Base-by-base conservation (phyloP, 2,113 vertebrate genomes). In the Notothenia rossii region DNA sequence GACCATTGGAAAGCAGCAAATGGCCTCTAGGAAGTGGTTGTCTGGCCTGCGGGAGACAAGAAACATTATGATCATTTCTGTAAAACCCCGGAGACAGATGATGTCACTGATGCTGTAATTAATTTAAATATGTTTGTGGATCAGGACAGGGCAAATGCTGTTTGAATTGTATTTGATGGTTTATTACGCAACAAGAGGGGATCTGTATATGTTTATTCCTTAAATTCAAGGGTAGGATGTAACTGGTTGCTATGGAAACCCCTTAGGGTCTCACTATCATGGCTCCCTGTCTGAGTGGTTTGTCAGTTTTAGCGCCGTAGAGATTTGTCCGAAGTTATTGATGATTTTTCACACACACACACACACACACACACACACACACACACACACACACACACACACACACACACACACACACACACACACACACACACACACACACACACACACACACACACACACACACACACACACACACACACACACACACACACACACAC, bases 1-100 rank as follows among this genome's bases (percentile, higher is more conserved):
- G 95, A 99, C 98, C 98, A 99, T 99, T 79, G 98, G 98, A 93
- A 99, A 99, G 96, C 98, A 99, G 96, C 97, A 99, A 93, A 99
- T 99, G 93, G 98, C 98, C 96, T 99, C 98, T 93, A 99, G 95
- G 96, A 99, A 99, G 94, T 99, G 97, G 95, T 98, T 97, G 95
- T 99, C 97, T 93, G 98, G 98, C 94, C 98, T 99, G 96, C 74
- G 90, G 94, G 93, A 93, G 79, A 89, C 20, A 79, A 61, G 65
- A 89, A 90, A 87, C 48, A 72, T 53, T 33, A 72, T n/a, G 22
- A 70, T 83, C 53, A 76, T 46, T 45, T 66, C 15, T 14, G 15
- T 3, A 14, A 58, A 83, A 48, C 63, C 60, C 61, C 55, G 29
- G 43, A 17, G 45, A 75, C 22, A 77, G 5, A 65, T 72, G 50